These are phyloP conservation scores for Itoplectis maculator DNA, from an alignment of 2,888 invertebrate genomes.

Conservation along the genomic window DNA sequence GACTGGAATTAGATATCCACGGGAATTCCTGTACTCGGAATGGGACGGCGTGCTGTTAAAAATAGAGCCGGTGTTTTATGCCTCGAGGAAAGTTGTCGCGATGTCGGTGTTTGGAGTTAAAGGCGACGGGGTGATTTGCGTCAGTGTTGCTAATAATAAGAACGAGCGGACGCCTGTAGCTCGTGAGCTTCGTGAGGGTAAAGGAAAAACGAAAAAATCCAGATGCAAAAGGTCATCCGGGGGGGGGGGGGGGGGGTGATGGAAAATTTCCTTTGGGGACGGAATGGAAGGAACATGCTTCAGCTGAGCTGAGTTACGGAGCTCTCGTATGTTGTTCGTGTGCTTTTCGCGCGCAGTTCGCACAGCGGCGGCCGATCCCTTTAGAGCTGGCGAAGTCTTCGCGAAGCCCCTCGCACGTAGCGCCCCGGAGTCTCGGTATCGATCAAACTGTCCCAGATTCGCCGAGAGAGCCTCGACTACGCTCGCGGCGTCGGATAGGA, in stretches of 20 bases:
- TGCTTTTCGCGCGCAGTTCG: too few relatives aligned
- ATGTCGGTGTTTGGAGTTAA: not conserved
- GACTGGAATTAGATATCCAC: not conserved
- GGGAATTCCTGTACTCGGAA: not conserved
- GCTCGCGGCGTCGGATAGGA: conserved; percentile 9
- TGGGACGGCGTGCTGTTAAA: not conserved
- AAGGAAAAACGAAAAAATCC: too few relatives aligned
- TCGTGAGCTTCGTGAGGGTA: not conserved
- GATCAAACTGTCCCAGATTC: conserved; percentile 77
- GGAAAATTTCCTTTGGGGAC: not conserved
- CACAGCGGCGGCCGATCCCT: conserved; percentile 21
- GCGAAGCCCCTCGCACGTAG: conserved; percentile 54
- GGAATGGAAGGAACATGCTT: not conserved
- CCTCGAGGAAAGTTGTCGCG: not conserved
- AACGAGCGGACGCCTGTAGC: not conserved
- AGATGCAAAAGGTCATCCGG: conserved; percentile 25
- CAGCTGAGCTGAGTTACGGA: not conserved
- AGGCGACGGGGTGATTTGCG: not conserved
- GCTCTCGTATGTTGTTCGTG: conserved; percentile 7
- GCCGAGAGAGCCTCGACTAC: conserved; percentile 58
- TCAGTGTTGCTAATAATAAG: not conserved
- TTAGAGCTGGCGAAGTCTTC: conserved; percentile 38
- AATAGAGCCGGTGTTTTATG: not conserved
- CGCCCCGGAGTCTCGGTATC: conserved; percentile 68
- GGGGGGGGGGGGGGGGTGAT: not conserved